These are phyloP conservation scores for Pollenia angustigena DNA, from an alignment of 2,888 invertebrate genomes.

Conservation along the genomic window DNA sequence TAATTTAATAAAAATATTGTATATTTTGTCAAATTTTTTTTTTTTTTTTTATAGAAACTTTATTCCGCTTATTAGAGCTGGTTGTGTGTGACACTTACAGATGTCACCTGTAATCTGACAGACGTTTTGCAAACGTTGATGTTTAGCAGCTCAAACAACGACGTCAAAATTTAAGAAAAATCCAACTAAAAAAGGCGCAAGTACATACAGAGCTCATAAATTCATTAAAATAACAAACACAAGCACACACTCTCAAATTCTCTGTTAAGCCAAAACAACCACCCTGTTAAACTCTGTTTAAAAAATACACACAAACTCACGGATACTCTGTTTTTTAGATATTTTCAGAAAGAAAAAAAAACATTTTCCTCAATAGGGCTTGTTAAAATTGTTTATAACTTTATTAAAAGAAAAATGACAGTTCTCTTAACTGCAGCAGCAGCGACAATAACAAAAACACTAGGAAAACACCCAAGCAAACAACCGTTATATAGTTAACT, in stretches of 20 bases:
- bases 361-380: constrained; percentile 56
- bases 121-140: constrained; percentile 74
- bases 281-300: constrained; percentile 16
- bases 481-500: not conserved
- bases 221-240: constrained; percentile 10
- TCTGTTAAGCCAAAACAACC: constrained; percentile 25
- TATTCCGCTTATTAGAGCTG: constrained; percentile 55
- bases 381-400: constrained; percentile 72
- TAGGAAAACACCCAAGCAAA: not conserved
- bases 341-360: constrained; percentile 3
- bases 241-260: not conserved
- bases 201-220: constrained; percentile 52
- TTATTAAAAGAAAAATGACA: constrained; percentile 72
- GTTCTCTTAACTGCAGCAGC: constrained; percentile 52
- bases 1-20: not conserved
- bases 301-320: not conserved
- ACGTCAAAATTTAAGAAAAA: constrained; percentile 46
- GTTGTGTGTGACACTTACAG: constrained; percentile 81
- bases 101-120: constrained; percentile 85
- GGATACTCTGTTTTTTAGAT: not conserved
- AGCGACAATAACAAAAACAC: constrained; percentile 2
- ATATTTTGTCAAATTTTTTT: not conserved
- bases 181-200: constrained; percentile 56
- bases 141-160: constrained; percentile 69
- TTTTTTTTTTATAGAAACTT: not conserved